Evolutionary conservation across 1,140 invertebrate genomes (phyloP), one percentile per base, ranked within the genome.

Genomic region (Pseudomyrmex sp.): DNA sequence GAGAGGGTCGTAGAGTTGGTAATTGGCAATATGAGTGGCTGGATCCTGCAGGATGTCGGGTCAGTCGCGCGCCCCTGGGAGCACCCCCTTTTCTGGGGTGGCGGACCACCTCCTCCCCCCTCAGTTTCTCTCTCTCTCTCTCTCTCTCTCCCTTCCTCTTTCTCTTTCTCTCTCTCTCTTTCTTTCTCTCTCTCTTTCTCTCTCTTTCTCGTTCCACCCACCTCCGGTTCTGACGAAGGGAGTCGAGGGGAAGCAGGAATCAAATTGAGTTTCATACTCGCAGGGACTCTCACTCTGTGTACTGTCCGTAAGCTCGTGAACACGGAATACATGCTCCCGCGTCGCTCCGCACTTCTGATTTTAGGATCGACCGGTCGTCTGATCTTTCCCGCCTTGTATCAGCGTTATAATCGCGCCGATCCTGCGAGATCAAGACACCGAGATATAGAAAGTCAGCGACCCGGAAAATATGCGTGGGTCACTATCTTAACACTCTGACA

Each of bases 21-120:
- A 94, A 94, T 94, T 94, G 93, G 93, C 93, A 94, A 94, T 94
- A 93, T 94, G 93, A 94, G 93, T 93, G 92, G 92, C 91, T 93
- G 91, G 91, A 93, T 93, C 90, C 92, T 90, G 90, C 88, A 91
- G 92, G 91, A 93, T 92, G 93, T 93, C 92, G 93, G 93, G 93
- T 94, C 93, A 94, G 91, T 93, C 92, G 91, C 92, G 90, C 86
- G 91, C 93, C 93, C 93, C 88, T 89, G 93, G 93, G 93, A 94
- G 86, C 86, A 92, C 75, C 90, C 91, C 90, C 90, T 89, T 92
- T 92, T 91, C 92, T 91, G 87, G 90, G 89, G 87, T 89, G 85
- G 89, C 84, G 85, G 76, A 84, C 79, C 83, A 77, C 86, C 75
- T 79, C 84, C 83, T 75, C 54, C 84, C 73, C 72, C 65, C 82